These are phyloP conservation scores for Lasioglossum zephyrum DNA, from an alignment of 2,888 invertebrate species.

Conservation along the genomic window DNA sequence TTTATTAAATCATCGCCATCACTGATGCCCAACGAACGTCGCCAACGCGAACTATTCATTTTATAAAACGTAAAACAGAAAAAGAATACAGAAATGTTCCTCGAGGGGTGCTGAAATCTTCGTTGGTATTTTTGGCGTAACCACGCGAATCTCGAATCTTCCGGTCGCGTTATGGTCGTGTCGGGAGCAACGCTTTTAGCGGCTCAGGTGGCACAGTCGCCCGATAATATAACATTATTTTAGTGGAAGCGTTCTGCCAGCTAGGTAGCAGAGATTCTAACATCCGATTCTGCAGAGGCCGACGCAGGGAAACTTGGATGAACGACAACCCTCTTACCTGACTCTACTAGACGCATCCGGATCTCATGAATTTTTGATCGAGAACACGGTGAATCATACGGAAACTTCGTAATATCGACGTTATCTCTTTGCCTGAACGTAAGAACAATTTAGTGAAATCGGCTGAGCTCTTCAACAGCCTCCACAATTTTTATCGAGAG, in stretches of 20 bases:
- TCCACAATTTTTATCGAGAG: background rate
- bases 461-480: background rate
- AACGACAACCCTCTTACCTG: conserved; percentile 64
- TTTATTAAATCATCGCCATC: background rate
- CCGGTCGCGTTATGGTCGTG: conserved; percentile 62
- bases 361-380: conserved; percentile 59
- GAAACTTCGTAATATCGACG: conserved; percentile 8
- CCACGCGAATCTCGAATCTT: conserved; percentile 66
- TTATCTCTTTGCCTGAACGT: background rate
- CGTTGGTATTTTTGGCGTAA: conserved; percentile 19
- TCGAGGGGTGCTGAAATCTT: conserved; percentile 12
- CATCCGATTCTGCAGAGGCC: conserved; percentile 57
- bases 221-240: conserved; percentile 75
- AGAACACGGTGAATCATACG: conserved; percentile 58
- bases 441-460: background rate
- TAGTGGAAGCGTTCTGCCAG: conserved; percentile 67
- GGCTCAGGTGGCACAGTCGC: conserved; percentile 77
- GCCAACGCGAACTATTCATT: background rate
- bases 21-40: background rate
- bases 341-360: conserved; percentile 42
- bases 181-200: conserved; percentile 77
- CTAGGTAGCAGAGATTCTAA: conserved; percentile 70
- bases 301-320: conserved; percentile 48
- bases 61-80: no score
- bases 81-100: background rate